phyloP scores from a whole-genome alignment of 1,140 invertebrate species.

The Panonychus citri region DNA sequence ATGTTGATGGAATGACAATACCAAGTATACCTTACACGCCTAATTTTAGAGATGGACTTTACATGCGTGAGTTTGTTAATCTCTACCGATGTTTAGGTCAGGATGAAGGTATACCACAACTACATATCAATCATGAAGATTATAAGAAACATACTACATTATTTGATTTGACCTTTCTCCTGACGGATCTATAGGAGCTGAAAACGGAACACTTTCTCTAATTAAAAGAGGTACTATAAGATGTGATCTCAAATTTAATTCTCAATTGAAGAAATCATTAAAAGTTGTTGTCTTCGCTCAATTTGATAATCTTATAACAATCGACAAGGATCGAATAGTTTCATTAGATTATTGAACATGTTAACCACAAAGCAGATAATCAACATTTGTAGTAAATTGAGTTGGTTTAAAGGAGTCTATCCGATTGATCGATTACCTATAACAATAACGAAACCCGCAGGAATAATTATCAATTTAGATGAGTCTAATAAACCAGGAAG shows the following conservation, averaged over 20 bases:
- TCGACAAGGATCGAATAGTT: background rate
- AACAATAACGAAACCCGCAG: background rate
- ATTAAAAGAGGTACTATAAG: background rate
- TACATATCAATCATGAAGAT: background rate
- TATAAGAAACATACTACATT: background rate
- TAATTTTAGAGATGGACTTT: background rate
- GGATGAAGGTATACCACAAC: background rate
- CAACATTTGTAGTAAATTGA: background rate
- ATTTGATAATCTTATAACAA: background rate
- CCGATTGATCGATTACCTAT: background rate
- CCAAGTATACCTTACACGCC: background rate
- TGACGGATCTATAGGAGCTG: background rate
- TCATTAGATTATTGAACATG: background rate
- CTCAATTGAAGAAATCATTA: background rate
- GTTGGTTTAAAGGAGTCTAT: background rate
- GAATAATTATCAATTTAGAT: background rate
- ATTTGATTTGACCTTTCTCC: background rate
- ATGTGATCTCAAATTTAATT: background rate
- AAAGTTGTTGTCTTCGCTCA: background rate
- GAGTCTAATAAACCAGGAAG: background rate
- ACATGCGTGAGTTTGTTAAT: background rate
- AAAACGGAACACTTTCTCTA: background rate
- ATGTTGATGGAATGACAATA: background rate
- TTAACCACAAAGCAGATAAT: background rate
- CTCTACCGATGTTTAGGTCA: background rate